Evolutionary conservation across 2,113 vertebrate species (phyloP).

Genomic region (Macrotis lagotis): DNA sequence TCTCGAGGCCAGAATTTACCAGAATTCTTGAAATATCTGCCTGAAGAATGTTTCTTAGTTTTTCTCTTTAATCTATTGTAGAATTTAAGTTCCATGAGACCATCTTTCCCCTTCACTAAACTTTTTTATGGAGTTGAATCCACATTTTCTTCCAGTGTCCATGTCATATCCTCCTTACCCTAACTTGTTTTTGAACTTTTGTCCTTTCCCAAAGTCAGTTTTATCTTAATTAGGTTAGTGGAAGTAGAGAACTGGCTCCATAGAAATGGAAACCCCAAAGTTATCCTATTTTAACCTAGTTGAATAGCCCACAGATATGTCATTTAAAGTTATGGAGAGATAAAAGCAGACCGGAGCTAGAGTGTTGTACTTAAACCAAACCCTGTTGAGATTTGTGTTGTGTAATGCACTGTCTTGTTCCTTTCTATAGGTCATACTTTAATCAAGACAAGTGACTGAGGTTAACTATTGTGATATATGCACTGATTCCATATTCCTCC

Average conservation of each 20-base stretch:
- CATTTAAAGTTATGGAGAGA: background rate
- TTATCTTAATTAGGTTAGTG: slow-evolving; percentile 23
- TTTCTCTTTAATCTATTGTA: background rate
- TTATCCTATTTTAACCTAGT: background rate
- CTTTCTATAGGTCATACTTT: background rate
- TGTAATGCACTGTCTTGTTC: background rate
- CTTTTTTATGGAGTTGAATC: slow-evolving; percentile 60
- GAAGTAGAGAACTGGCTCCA: background rate
- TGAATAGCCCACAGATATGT: background rate
- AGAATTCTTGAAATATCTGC: slow-evolving; percentile 12
- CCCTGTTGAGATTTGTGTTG: background rate
- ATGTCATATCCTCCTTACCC: slow-evolving; percentile 26
- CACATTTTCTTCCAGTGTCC: slow-evolving; percentile 44
- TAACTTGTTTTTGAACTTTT: slow-evolving; percentile 28
- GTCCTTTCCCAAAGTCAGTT: background rate
- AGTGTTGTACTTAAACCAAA: background rate
- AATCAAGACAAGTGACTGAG: background rate
- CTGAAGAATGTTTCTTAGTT: background rate
- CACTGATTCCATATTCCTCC: background rate
- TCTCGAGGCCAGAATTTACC: background rate
- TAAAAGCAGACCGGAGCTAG: background rate
- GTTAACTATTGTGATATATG: background rate
- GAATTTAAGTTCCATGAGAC: slow-evolving; percentile 16
- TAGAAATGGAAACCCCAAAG: background rate
- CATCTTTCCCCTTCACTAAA: slow-evolving; percentile 27